phyloP scores from a whole-genome alignment of 2,888 invertebrate species.

The Xylocampa areola region DNA sequence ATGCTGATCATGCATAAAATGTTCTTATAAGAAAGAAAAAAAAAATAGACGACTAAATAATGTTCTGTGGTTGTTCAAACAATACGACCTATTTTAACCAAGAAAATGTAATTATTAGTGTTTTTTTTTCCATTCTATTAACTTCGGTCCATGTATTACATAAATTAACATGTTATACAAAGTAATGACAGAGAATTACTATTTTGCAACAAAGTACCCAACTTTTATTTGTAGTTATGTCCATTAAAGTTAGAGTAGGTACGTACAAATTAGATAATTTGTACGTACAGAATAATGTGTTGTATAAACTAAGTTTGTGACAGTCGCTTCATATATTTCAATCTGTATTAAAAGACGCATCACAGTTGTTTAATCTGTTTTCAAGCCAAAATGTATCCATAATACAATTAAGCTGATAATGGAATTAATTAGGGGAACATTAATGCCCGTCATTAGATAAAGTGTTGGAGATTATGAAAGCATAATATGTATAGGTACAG shows the following conservation, averaged over 20 bases:
- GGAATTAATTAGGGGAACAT: constrained; percentile 56
- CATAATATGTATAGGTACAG: constrained; percentile 9
- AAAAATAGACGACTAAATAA: too few species aligned
- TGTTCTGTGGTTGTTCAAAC: too few species aligned
- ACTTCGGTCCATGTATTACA: too few species aligned
- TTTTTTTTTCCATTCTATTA: too few species aligned
- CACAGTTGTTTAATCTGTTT: constrained; percentile 48
- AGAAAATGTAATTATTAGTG: too few species aligned
- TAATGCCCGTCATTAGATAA: constrained; percentile 53
- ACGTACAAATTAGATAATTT: constrained; percentile 20
- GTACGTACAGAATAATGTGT: constrained; percentile 8
- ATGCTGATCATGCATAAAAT: too few species aligned
- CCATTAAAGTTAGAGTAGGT: constrained; percentile 16
- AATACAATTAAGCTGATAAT: constrained; percentile 58
- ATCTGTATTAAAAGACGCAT: constrained; percentile 41
- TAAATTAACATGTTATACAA: too few species aligned
- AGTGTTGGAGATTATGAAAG: constrained; percentile 47
- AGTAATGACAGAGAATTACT: background rate
- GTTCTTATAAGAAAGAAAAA: too few species aligned
- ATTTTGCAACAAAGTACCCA: background rate
- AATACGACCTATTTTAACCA: too few species aligned
- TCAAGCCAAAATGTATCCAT: constrained; percentile 47
- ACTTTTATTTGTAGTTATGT: constrained; percentile 6
- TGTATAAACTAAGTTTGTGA: constrained; percentile 38
- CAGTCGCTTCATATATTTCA: constrained; percentile 38